Conservation (phyloP, 2,797 vertebrate species). For the Eulemur rubriventer region DNA sequence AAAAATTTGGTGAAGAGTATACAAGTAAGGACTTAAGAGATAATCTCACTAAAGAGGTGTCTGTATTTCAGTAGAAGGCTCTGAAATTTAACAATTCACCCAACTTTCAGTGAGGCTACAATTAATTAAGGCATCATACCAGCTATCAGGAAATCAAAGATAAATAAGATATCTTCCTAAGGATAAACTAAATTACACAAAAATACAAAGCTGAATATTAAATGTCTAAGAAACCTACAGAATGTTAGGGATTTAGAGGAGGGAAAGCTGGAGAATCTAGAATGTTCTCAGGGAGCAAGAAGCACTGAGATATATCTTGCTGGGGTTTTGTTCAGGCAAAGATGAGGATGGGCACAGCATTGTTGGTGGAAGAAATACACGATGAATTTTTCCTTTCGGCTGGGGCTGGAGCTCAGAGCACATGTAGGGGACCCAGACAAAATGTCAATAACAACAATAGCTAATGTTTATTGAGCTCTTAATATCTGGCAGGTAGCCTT, state of each 20-base stretch:
- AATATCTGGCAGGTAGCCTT: not conserved
- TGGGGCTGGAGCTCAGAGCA: not conserved
- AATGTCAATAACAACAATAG: not conserved
- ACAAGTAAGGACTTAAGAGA: not conserved
- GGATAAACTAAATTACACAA: not conserved
- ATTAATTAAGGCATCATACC: not conserved
- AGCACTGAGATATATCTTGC: not conserved
- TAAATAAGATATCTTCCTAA: not conserved
- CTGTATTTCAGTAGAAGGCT: not conserved
- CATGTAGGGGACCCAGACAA: not conserved
- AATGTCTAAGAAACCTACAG: not conserved
- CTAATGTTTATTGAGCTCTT: not conserved
- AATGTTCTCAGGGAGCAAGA: not conserved
- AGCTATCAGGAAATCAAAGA: slow-evolving; percentile 14
- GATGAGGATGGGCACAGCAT: not conserved
- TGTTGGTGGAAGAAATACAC: not conserved
- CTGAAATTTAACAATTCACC: not conserved
- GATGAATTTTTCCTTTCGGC: not conserved
- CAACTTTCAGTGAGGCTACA: not conserved
- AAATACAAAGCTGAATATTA: not conserved
- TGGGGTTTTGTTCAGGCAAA: not conserved
- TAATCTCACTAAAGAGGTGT: not conserved
- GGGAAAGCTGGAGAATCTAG: not conserved
- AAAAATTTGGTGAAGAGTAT: not conserved
- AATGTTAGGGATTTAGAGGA: not conserved